phyloP scores from a whole-genome alignment of 2,113 vertebrate species.

The Ovis aries region DNA sequence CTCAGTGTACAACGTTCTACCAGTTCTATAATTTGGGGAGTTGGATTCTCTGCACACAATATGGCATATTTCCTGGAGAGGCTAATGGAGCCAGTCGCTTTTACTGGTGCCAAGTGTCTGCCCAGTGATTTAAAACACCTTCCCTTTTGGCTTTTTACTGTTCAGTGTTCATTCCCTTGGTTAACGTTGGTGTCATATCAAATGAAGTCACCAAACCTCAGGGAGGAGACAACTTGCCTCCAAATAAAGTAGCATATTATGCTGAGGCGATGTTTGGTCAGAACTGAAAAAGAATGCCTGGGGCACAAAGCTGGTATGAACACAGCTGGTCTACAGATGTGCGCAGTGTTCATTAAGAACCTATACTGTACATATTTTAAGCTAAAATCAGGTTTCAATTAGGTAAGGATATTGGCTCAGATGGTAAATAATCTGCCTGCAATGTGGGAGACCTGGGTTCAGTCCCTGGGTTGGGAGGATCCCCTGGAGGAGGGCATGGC shows the following conservation, averaged over 20 bases:
- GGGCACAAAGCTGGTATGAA: neutral
- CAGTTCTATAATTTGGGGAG: slow-evolving; percentile 1
- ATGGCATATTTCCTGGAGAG: slow-evolving; percentile 19
- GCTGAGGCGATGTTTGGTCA: neutral
- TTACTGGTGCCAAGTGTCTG: slow-evolving; percentile 43
- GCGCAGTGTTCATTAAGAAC: neutral
- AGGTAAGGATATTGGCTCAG: neutral
- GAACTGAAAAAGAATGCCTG: slow-evolving; percentile 10
- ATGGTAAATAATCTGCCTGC: neutral
- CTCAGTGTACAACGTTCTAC: neutral
- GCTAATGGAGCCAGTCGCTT: slow-evolving; percentile 15
- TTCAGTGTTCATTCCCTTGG: slow-evolving; percentile 50
- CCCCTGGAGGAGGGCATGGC: neutral
- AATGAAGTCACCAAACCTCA: slow-evolving; percentile 51
- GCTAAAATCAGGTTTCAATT: neutral
- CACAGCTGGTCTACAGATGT: neutral
- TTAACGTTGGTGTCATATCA: slow-evolving; percentile 41
- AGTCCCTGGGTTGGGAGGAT: neutral
- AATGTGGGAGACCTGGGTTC: neutral
- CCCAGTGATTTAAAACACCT: slow-evolving; percentile 43
- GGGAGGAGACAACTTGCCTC: neutral
- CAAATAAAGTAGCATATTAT: neutral
- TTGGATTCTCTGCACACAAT: neutral
- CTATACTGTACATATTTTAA: neutral
- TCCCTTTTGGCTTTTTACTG: slow-evolving; percentile 23